phyloP scores from a whole-genome alignment of 2,113 vertebrate genomes.

The Perca flavescens region DNA sequence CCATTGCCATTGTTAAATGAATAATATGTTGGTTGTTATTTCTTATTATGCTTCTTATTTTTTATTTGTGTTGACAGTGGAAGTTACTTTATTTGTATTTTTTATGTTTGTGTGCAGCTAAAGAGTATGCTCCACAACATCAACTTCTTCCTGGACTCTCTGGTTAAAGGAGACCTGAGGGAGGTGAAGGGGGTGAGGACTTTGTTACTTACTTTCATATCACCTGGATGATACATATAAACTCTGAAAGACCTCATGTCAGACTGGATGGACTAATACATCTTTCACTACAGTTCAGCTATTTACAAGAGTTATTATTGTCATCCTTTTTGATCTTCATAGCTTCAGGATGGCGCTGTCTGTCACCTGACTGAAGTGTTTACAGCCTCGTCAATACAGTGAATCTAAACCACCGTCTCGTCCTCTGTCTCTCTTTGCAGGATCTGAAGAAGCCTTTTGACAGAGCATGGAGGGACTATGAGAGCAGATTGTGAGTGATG shows the following conservation, averaged over 20 bases:
- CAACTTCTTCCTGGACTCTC: conserved; percentile 79
- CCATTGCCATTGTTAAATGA: not conserved
- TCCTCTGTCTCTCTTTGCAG: conserved; percentile 35
- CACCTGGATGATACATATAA: not conserved
- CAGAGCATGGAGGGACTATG: conserved; percentile 75
- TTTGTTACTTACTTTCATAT: not conserved
- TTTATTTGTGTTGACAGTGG: not conserved
- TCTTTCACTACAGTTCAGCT: not conserved
- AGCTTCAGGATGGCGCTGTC: not conserved
- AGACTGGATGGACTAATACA: not conserved
- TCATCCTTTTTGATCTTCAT: not conserved
- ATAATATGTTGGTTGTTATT: not conserved
- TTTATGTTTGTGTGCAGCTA: conserved; percentile 55
- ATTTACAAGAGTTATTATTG: not conserved
- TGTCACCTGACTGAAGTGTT: not conserved
- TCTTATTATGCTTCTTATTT: not conserved
- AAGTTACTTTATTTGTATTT: not conserved
- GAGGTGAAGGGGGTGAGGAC: conserved; percentile 76
- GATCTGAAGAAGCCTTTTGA: conserved; percentile 80
- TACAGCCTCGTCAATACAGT: not conserved
- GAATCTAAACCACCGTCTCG: not conserved
- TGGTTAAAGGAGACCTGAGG: conserved; percentile 79
- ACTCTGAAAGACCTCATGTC: not conserved
- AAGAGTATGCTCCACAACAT: conserved; percentile 81
- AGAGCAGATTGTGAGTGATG: conserved; percentile 76